phyloP scores from a whole-genome alignment of 2,888 invertebrate species.

The Teinopalpus imperialis region DNA sequence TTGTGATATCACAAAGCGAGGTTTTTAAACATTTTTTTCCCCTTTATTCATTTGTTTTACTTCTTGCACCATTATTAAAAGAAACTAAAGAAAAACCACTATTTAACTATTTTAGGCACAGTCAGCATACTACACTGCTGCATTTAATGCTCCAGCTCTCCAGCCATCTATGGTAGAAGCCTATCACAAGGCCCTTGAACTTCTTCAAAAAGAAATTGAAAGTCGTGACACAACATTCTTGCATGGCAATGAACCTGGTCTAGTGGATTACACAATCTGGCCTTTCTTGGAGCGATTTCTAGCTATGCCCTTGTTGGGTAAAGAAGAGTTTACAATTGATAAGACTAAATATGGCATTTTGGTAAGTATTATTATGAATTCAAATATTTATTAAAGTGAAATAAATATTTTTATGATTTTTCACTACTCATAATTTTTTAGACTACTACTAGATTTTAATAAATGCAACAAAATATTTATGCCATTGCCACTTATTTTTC shows the following conservation, averaged over 20 bases:
- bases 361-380: constrained; percentile 80
- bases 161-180: constrained; percentile 69
- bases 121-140: constrained; percentile 78
- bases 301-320: constrained; percentile 81
- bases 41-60: too few relatives aligned
- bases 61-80: too few relatives aligned
- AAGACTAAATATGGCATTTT: constrained; percentile 84
- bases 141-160: constrained; percentile 59
- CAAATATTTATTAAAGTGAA: too few relatives aligned
- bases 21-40: too few relatives aligned
- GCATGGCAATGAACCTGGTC: constrained; percentile 86
- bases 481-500: too few relatives aligned
- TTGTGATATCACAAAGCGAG: too few relatives aligned
- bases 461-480: too few relatives aligned
- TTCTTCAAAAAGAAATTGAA: constrained; percentile 85
- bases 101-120: too few relatives aligned
- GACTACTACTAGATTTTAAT: too few relatives aligned
- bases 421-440: too few relatives aligned
- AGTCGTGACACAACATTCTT: constrained; percentile 85
- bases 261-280: constrained; percentile 93
- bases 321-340: constrained; percentile 84
- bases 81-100: too few relatives aligned
- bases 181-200: constrained; percentile 81
- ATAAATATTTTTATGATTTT: too few relatives aligned
- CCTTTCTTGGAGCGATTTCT: constrained; percentile 88